A percentile compares a stretch with the other conserved stretches of the same genome.
Evolutionary conservation across 64 coral and sea anemone species (phyloP).

Genomic region (Stichodactyla helianthus): DNA sequence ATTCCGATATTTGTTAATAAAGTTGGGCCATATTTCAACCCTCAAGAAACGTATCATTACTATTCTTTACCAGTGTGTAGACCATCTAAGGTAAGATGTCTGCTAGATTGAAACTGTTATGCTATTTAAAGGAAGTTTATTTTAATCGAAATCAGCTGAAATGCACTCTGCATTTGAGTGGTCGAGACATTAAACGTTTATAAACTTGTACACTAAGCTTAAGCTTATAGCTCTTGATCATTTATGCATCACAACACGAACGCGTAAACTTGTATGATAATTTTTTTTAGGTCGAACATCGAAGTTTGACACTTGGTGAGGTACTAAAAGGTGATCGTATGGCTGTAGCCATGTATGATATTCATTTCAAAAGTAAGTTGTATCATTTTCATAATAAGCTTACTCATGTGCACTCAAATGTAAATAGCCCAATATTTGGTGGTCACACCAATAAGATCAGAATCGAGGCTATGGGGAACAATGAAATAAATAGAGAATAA

Average conservation of each 20-base stretch:
- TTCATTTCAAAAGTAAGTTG: constrained; percentile 61
- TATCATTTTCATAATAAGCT: background rate
- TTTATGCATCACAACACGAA: background rate
- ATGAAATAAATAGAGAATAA: too few relatives aligned
- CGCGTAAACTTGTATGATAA: background rate
- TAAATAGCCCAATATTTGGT: too few relatives aligned
- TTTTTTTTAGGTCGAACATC: constrained; percentile 74
- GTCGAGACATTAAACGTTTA: too few relatives aligned
- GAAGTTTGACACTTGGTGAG: constrained; percentile 89
- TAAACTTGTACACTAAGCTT: too few relatives aligned
- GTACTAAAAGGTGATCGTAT: constrained; percentile 92
- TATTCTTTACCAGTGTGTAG: constrained; percentile 92
- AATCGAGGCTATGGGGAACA: too few relatives aligned
- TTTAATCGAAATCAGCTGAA: background rate
- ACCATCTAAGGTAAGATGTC: constrained; percentile 71
- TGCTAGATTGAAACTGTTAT: background rate
- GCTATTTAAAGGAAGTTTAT: background rate
- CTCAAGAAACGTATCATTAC: constrained; percentile 95
- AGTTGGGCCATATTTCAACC: constrained; percentile 99
- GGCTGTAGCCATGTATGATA: constrained; percentile 86
- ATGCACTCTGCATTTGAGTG: background rate
- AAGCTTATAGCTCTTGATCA: too few relatives aligned
- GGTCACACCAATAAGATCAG: too few relatives aligned
- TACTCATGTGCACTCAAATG: too few relatives aligned
- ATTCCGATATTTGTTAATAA: constrained; percentile 94